Conservation (phyloP, 2,113 vertebrate species). For the Lepisosteus osseus region DNA sequence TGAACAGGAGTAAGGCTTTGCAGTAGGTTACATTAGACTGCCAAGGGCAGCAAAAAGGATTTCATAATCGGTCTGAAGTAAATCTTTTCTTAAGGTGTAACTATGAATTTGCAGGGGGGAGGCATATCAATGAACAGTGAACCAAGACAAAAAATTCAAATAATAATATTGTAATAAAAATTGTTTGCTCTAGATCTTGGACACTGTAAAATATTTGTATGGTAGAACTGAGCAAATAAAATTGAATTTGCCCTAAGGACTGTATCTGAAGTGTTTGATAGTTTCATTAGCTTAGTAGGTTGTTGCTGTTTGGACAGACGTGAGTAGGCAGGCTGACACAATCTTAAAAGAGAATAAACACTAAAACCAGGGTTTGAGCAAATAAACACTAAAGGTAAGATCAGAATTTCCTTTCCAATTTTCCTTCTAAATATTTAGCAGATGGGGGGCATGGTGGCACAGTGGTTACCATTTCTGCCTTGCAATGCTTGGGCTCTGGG, state of each 20-base stretch:
- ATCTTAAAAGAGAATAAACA: constrained; percentile 55
- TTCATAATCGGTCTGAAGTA: constrained; percentile 25
- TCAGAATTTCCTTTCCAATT: background rate
- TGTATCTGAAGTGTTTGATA: constrained; percentile 56
- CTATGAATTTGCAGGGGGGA: constrained; percentile 18
- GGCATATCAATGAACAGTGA: constrained; percentile 32
- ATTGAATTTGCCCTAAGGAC: constrained; percentile 39
- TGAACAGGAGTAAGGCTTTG: background rate
- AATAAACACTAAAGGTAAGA: constrained; percentile 43
- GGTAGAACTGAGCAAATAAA: constrained; percentile 42
- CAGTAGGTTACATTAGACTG: background rate
- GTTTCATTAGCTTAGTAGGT: constrained; percentile 46
- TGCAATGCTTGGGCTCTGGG: too few relatives aligned
- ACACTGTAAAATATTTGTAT: constrained; percentile 43
- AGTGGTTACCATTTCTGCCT: too few relatives aligned
- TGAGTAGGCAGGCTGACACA: constrained; percentile 43
- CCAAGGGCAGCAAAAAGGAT: background rate
- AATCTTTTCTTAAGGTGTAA: constrained; percentile 22
- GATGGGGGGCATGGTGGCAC: too few relatives aligned
- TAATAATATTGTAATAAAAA: constrained; percentile 34
- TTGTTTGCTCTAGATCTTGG: constrained; percentile 43
- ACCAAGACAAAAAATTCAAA: constrained; percentile 38
- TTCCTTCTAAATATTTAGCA: background rate
- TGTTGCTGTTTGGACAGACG: constrained; percentile 34
- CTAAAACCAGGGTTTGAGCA: constrained; percentile 19